phyloP scores from a whole-genome alignment of 2,797 vertebrate species.

The Lacerta viridis region DNA sequence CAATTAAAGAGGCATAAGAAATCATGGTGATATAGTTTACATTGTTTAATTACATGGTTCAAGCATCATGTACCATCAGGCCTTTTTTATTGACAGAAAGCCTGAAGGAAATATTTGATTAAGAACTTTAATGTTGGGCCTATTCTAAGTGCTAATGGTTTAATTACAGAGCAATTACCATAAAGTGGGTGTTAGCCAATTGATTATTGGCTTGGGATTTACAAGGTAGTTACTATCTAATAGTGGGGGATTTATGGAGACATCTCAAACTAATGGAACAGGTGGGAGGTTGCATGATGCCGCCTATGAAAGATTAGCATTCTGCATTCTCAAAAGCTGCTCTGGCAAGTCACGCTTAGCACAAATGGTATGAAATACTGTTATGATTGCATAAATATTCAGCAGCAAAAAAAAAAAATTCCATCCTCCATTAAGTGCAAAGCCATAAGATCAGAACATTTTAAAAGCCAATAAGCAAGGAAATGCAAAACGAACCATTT shows the following conservation, averaged over 20 bases:
- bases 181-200: conserved; percentile 33
- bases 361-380: conserved; percentile 33
- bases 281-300: conserved; percentile 21
- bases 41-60: conserved; percentile 14
- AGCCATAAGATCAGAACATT: conserved; percentile 31
- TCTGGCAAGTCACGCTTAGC: conserved; percentile 13
- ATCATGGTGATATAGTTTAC: conserved; percentile 24
- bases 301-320: conserved; percentile 19
- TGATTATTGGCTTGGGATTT: conserved; percentile 34
- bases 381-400: conserved; percentile 54
- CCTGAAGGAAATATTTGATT: conserved; percentile 35
- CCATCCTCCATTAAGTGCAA: conserved; percentile 10
- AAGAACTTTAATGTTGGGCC: conserved; percentile 24
- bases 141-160: conserved; percentile 13
- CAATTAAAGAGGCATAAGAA: not conserved
- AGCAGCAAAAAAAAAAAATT: conserved; percentile 11
- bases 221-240: not conserved
- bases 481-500: conserved; percentile 25
- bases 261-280: conserved; percentile 24
- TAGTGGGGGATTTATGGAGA: conserved; percentile 16
- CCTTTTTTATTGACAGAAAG: conserved; percentile 1
- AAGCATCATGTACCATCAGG: not conserved
- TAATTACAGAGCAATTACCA: conserved; percentile 26
- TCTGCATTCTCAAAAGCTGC: conserved; percentile 16
- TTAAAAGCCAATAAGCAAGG: conserved; percentile 37